Percentiles rank a stretch among this genome's conserved stretches.
phyloP scores from a whole-genome alignment of 1,140 invertebrate genomes.

The Drosophila persimilis region DNA sequence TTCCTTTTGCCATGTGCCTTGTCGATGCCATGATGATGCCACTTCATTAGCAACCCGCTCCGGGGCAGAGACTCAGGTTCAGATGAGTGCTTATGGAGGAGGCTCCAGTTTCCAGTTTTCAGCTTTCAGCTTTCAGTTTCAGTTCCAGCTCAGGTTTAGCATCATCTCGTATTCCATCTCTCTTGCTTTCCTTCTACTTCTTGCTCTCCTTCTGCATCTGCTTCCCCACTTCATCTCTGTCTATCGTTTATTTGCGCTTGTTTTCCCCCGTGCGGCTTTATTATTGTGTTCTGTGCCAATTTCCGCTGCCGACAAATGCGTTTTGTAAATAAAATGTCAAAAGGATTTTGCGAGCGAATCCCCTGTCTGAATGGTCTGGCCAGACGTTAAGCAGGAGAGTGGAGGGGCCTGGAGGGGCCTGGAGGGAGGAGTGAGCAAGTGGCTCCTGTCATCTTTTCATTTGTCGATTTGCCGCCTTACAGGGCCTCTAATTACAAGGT shows the following conservation, averaged over 20 bases:
- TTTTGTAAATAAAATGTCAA: slow-evolving; percentile 79
- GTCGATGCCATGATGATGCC: slow-evolving; percentile 23
- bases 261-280: slow-evolving; percentile 64
- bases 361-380: slow-evolving; percentile 9
- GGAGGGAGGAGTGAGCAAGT: not conserved
- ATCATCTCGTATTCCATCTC: not conserved
- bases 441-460: slow-evolving; percentile 11
- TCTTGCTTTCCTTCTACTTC: not conserved
- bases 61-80: slow-evolving; percentile 10
- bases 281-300: slow-evolving; percentile 76
- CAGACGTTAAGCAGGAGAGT: not conserved
- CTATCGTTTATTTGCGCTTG: slow-evolving; percentile 45
- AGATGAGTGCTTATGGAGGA: slow-evolving; percentile 4
- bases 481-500: not conserved
- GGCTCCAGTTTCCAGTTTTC: no score
- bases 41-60: slow-evolving; percentile 38
- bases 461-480: slow-evolving; percentile 29
- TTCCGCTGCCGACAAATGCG: slow-evolving; percentile 74
- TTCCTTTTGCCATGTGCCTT: slow-evolving; percentile 4
- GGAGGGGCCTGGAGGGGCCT: not conserved
- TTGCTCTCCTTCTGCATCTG: slow-evolving; percentile 14
- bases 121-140: no score
- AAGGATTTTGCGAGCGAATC: slow-evolving; percentile 58
- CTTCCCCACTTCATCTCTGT: slow-evolving; percentile 10
- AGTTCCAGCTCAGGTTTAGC: no score